Evolutionary conservation across 2,797 vertebrate species (phyloP), one percentile per base, ranked within the genome.

Genomic region (Glossophaga mutica): DNA sequence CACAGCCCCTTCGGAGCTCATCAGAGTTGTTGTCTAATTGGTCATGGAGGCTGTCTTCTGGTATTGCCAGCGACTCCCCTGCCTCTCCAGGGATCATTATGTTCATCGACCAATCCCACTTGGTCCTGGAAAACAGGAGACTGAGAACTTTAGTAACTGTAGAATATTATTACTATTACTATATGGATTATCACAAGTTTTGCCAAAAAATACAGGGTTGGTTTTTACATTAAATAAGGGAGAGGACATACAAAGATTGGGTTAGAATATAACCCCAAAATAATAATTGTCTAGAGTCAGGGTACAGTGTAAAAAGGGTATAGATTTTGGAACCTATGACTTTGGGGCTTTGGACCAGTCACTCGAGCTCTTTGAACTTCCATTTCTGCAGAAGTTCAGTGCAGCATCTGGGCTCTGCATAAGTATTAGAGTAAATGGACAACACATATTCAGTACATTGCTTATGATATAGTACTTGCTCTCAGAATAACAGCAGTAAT

Each of bases 1-100:
- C 52, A n/a, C 12, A 3, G 42, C 96, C 90, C 86, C 95, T 89
- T 22, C 46, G 94, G 87, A 95, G 15, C 95, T 97, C 71, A 96
- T 97, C 94, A 95, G n/a, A 48, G 86, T 24, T 87, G 70, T 52
- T 88, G 46, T 85, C 57, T 95, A 70, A 93, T 76, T 93, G 73
- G 46, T 65, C n/a, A 65, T 18, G 68, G 73, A 82, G 82, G 24
- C 48, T 22, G 34, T 67, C 91, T 73, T 95, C 74, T 89, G 52
- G 16, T 84, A 15, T 81, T 85, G 39, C 87, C 89, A 82, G 71
- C 26, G 87, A 22, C 57, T 79, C 7, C 74, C 32, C 21, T 68
- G 46, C 57, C 39, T 73, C 94, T 92, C 71, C 14, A 19, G 91
- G 91, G 91, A 82, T 26, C 65, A 16, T 42, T 70, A 14, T 68